Conservation (phyloP, 2,888 invertebrate genomes). For the Diarsia brunnea region DNA sequence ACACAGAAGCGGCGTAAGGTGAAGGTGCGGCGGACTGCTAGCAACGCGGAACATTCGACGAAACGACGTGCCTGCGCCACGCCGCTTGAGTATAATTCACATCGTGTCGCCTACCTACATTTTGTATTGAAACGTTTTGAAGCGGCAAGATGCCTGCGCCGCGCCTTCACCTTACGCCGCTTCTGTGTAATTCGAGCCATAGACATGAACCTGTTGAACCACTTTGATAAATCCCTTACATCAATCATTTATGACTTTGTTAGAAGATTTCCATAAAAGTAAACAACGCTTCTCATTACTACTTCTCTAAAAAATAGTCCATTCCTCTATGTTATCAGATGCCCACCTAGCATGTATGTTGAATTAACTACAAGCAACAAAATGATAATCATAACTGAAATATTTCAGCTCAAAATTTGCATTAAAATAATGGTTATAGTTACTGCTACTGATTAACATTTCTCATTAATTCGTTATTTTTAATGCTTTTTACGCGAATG, state of each 20-base stretch:
- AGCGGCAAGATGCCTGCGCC: no score
- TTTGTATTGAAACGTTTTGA: no score
- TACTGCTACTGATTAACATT: constrained; percentile 78
- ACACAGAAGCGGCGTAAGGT: no score
- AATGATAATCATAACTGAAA: constrained; percentile 79
- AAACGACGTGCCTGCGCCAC: no score
- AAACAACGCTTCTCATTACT: constrained; percentile 28
- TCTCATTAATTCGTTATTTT: constrained; percentile 67
- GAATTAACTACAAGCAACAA: constrained; percentile 78
- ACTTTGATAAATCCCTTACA: constrained; percentile 18
- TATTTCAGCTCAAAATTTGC: constrained; percentile 55
- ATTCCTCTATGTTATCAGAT: constrained; percentile 63
- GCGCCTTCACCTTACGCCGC: no score
- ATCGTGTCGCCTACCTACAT: no score
- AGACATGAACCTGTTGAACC: constrained; percentile 4
- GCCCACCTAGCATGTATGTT: constrained; percentile 73
- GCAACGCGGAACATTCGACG: no score
- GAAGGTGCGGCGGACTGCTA: no score
- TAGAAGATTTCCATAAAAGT: constrained; percentile 40
- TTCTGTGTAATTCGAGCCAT: no score
- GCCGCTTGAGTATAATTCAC: no score
- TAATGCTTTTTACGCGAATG: constrained; percentile 74
- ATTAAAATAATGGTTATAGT: constrained; percentile 55
- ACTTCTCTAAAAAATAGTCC: constrained; percentile 44
- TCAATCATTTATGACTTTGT: constrained; percentile 21